A percentile compares a stretch with the other conserved stretches of the same genome.
These are phyloP conservation scores for Epinotia demarniana DNA, from an alignment of 2,888 invertebrate species.

Conservation along the genomic window DNA sequence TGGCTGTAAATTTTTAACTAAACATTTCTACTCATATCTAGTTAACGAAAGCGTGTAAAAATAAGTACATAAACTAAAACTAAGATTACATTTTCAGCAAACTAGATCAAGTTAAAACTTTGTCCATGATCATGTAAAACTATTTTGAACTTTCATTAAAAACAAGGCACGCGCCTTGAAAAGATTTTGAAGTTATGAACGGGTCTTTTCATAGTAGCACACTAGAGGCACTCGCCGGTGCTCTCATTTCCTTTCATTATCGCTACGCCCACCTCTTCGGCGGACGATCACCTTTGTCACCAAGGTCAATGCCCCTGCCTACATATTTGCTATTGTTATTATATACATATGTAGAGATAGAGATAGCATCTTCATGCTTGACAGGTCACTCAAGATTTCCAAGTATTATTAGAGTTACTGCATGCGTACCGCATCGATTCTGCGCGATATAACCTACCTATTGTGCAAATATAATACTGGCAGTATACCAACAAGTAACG, in stretches of 20 bases:
- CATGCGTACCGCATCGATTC: too few species aligned
- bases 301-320: constrained; percentile 56
- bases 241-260: constrained; percentile 45
- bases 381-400: neutral
- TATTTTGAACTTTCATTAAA: constrained; percentile 12
- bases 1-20: too few species aligned
- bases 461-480: too few species aligned
- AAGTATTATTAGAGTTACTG: neutral
- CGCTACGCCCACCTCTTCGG: constrained; percentile 50
- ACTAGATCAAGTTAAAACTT: neutral
- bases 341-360: neutral
- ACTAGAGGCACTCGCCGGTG: constrained; percentile 30
- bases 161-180: constrained; percentile 20
- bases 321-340: constrained; percentile 35
- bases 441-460: too few species aligned
- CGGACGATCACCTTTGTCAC: constrained; percentile 54
- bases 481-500: too few species aligned
- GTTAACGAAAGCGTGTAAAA: neutral
- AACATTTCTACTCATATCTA: too few species aligned
- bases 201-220: constrained; percentile 32
- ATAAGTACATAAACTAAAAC: neutral
- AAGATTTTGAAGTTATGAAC: constrained; percentile 29
- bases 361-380: neutral
- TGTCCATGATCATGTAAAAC: neutral
- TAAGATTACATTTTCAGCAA: neutral